Conservation (phyloP, 37 sponge, comb jelly and placozoan species). For the Beroe ovata region DNA sequence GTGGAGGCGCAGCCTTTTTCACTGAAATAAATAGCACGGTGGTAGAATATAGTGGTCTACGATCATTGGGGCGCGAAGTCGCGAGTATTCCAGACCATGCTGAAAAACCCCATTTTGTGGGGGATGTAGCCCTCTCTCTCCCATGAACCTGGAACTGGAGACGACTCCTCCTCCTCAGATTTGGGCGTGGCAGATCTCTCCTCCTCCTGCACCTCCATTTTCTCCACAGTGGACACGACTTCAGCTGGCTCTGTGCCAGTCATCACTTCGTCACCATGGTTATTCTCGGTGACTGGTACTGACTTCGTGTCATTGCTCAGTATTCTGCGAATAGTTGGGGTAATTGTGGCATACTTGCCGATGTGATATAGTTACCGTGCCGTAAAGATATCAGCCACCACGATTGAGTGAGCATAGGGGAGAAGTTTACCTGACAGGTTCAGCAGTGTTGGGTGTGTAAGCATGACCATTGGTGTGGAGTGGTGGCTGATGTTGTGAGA, state of each 20-base stretch:
- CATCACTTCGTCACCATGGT: neutral
- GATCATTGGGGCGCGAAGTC: too few relatives aligned
- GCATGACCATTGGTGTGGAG: neutral
- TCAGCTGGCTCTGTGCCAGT: neutral
- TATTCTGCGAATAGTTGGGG: neutral
- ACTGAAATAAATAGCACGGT: too few relatives aligned
- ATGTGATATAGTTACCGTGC: too few relatives aligned
- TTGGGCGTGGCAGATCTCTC: neutral
- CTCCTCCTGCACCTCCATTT: neutral
- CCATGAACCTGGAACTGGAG: neutral
- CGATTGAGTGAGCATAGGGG: too few relatives aligned
- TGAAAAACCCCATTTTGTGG: too few relatives aligned
- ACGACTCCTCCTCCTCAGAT: neutral
- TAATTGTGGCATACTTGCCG: too few relatives aligned
- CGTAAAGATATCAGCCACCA: too few relatives aligned
- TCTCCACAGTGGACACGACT: neutral
- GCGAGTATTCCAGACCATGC: too few relatives aligned
- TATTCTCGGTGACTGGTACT: neutral
- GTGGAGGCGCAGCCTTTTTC: constrained; percentile 7
- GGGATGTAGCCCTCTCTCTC: neutral
- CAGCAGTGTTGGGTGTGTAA: neutral
- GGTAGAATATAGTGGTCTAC: too few relatives aligned
- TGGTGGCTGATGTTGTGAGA: neutral
- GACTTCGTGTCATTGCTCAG: neutral
- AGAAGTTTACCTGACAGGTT: neutral